phyloP scores from a whole-genome alignment of 2,888 invertebrate genomes.

The Tinea semifulvella region DNA sequence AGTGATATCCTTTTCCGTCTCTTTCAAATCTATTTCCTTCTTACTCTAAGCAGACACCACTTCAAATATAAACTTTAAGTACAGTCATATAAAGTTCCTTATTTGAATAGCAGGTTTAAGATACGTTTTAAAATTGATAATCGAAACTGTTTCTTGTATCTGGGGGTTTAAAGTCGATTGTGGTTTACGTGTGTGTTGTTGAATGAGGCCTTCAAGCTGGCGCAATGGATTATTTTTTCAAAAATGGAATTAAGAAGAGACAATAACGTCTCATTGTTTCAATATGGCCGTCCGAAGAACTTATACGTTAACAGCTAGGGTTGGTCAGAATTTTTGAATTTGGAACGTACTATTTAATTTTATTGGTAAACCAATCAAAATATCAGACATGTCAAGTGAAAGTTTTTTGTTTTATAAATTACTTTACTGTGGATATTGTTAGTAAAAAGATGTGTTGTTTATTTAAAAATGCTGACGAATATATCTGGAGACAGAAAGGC shows the following conservation, averaged over 20 bases:
- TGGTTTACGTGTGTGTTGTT: background rate
- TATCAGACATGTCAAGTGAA: too few relatives aligned
- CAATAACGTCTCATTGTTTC: constrained; percentile 64
- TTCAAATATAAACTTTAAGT: background rate
- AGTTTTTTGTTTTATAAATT: too few relatives aligned
- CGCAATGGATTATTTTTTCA: constrained; percentile 63
- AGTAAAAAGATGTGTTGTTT: too few relatives aligned
- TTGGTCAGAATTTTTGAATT: too few relatives aligned
- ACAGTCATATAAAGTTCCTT: background rate
- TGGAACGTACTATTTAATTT: too few relatives aligned
- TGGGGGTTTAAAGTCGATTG: background rate
- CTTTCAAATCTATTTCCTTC: background rate
- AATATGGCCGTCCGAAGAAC: constrained; percentile 49
- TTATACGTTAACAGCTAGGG: constrained; percentile 1
- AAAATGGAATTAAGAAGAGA: constrained; percentile 67
- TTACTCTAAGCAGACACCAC: background rate
- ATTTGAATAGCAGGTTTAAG: background rate
- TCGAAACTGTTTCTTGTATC: background rate
- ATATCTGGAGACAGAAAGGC: too few relatives aligned
- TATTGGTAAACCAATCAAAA: too few relatives aligned
- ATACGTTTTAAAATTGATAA: background rate
- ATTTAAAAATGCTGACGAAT: too few relatives aligned
- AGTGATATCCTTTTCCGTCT: constrained; percentile 8
- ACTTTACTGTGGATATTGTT: too few relatives aligned
- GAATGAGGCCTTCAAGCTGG: constrained; percentile 8